Base-by-base conservation (phyloP, 1,140 invertebrate species). In the Cherax destructor region DNA sequence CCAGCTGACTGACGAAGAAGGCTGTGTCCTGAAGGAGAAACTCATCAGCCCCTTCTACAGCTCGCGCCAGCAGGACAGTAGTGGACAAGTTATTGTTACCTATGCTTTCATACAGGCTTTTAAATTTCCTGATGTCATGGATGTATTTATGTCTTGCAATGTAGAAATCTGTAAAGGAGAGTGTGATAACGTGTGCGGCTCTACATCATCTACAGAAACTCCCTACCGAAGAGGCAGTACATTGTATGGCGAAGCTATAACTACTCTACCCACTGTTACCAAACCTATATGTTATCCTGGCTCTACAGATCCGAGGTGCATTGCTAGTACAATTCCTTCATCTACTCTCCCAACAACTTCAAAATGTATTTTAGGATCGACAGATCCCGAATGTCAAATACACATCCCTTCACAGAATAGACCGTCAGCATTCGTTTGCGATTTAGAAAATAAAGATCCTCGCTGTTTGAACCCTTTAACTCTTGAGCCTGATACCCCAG, bases 71-170 rank as follows among this genome's bases (percentile, higher is more conserved):
- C 16, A 88, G 47, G 92, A 93, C 52, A 69, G 81, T 50, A 50
- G 78, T 3, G 92, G 93, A 4, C 80, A 84, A n/a, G 86, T 93
- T 81, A 91, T 94, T 11, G 93, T 94, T 24, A 93, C 94, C 11
- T 94, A 94, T 89, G 94, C 94, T 30, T 92, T 92, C 78, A 79
- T 94, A 11, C 93, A 93, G 83, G 94, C 94, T 4, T 94, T 94
- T 85, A 94, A 94, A 72, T 94, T 94, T 91, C 94, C 94, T 6
- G 94, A 94, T 86, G 92, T 91, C 21, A 93, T 94, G 81, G 94
- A 94, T 88, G 94, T 94, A 4, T 94, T 93, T 61, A 93, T 94
- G 30, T 93, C 93, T 30, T 94, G 94, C 83, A 94, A 94, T 77
- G 94, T 94, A 0, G 94, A 94, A 90, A 93, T 94, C 13, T 95